These are phyloP conservation scores for Pogonophryne albipinna DNA, from an alignment of 2,797 vertebrate genomes.

Conservation along the genomic window DNA sequence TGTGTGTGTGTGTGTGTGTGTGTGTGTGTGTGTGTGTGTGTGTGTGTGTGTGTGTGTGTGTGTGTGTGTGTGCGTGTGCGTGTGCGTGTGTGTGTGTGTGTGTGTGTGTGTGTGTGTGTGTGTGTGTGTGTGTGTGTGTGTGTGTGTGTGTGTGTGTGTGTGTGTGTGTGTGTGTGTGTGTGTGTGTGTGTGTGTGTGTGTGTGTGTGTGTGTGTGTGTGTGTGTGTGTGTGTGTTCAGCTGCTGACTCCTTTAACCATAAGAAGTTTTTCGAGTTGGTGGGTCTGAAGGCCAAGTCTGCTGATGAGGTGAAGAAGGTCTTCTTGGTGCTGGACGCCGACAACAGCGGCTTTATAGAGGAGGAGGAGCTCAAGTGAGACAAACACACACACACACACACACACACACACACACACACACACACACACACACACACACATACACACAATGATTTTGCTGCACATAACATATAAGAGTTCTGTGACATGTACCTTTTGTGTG, in stretches of 20 bases:
- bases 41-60: not conserved
- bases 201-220: constrained; percentile 56
- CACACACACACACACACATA: no score
- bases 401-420: no score
- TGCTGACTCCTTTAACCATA: constrained; percentile 93
- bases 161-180: constrained; percentile 14
- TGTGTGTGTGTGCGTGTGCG: constrained; percentile 25
- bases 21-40: constrained; percentile 12
- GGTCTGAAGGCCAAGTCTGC: constrained; percentile 91
- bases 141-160: constrained; percentile 63
- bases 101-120: constrained; percentile 11
- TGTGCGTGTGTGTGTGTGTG: constrained; percentile 70
- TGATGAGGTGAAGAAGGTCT: constrained; percentile 92
- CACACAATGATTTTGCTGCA: not conserved
- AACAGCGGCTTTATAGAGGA: constrained; percentile 96
- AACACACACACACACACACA: constrained; percentile 11
- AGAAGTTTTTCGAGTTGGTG: constrained; percentile 96
- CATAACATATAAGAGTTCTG: not conserved
- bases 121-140: constrained; percentile 1
- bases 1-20: constrained; percentile 22
- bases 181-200: constrained; percentile 1
- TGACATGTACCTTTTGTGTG: not conserved
- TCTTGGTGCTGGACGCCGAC: constrained; percentile 93
- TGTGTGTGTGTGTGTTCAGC: constrained; percentile 73
- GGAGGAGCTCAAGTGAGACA: constrained; percentile 94